A percentile compares a stretch with the other conserved stretches of the same genome.
These are phyloP conservation scores for Phengaris arion DNA, from an alignment of 2,888 invertebrate genomes.

Conservation along the genomic window DNA sequence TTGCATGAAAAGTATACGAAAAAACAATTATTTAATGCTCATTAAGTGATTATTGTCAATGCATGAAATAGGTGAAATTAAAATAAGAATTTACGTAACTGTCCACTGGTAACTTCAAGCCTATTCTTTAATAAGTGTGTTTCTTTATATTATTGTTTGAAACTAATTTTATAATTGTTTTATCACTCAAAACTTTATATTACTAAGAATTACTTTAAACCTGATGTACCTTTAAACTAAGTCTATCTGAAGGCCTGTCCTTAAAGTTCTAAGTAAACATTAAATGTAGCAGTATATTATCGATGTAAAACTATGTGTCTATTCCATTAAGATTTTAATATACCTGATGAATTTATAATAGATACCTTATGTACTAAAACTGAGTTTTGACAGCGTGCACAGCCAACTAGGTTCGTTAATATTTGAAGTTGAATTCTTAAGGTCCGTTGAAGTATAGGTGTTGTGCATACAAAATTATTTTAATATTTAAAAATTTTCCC, in stretches of 20 bases:
- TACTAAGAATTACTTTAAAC: background rate
- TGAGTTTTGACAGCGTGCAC: background rate
- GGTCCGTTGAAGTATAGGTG: background rate
- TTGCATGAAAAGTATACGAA: background rate
- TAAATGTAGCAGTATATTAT: constrained; percentile 16
- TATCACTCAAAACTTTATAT: background rate
- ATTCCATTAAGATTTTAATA: constrained; percentile 7
- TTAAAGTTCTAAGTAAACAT: constrained; percentile 10
- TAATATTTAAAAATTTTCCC: constrained; percentile 28
- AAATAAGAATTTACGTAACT: background rate
- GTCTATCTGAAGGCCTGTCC: background rate
- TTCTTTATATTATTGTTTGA: background rate
- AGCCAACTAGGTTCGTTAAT: background rate
- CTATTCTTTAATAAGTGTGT: background rate
- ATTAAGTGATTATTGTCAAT: background rate
- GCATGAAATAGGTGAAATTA: background rate
- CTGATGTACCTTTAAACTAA: background rate
- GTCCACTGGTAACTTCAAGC: background rate
- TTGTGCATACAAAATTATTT: constrained; percentile 32
- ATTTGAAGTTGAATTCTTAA: constrained; percentile 11
- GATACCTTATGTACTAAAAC: constrained; percentile 10
- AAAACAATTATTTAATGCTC: background rate
- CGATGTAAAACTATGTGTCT: constrained; percentile 10
- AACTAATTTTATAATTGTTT: background rate
- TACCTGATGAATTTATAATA: constrained; percentile 13